These are phyloP conservation scores for Achatina immaculata DNA, from an alignment of 1,140 invertebrate genomes.

Conservation along the genomic window DNA sequence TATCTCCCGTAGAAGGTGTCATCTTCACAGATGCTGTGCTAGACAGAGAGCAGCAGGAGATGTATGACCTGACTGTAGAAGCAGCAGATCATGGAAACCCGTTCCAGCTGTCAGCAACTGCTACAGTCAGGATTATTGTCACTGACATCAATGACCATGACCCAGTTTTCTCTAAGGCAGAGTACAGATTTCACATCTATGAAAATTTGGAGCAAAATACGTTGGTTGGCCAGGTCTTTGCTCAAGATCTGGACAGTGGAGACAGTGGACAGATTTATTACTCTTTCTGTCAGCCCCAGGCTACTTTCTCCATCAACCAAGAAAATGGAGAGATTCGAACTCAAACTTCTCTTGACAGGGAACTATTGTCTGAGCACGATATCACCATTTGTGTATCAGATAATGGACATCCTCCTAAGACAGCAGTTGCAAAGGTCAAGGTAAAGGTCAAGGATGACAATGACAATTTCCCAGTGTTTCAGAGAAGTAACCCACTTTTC, in stretches of 20 bases:
- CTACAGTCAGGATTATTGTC: slow-evolving; percentile 85
- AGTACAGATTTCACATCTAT: slow-evolving; percentile 57
- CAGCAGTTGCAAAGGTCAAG: slow-evolving; percentile 79
- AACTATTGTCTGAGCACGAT: slow-evolving; percentile 83
- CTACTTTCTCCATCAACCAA: slow-evolving; percentile 56
- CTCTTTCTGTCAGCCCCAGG: slow-evolving; percentile 42
- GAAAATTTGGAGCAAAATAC: slow-evolving; percentile 54
- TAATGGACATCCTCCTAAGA: slow-evolving; percentile 83
- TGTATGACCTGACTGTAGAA: slow-evolving; percentile 75
- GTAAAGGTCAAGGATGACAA: slow-evolving; percentile 88
- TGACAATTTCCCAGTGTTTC: slow-evolving; percentile 88
- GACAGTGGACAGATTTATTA: slow-evolving; percentile 56
- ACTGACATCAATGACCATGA: slow-evolving; percentile 88
- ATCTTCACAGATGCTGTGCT: slow-evolving; percentile 80
- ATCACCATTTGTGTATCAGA: slow-evolving; percentile 88
- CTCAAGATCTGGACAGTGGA: slow-evolving; percentile 57
- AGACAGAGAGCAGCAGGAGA: slow-evolving; percentile 84
- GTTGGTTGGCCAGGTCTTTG: slow-evolving; percentile 55
- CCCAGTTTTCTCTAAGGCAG: slow-evolving; percentile 55
- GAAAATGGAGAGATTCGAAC: slow-evolving; percentile 86
- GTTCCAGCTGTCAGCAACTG: slow-evolving; percentile 79
- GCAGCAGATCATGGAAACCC: slow-evolving; percentile 60
- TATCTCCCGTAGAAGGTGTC: slow-evolving; percentile 84
- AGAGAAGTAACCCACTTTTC: slow-evolving; percentile 60
- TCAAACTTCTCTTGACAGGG: slow-evolving; percentile 85